Evolutionary conservation across 2,888 invertebrate species (phyloP), one percentile per base, ranked within the genome.

Genomic region (Carcina quercana): DNA sequence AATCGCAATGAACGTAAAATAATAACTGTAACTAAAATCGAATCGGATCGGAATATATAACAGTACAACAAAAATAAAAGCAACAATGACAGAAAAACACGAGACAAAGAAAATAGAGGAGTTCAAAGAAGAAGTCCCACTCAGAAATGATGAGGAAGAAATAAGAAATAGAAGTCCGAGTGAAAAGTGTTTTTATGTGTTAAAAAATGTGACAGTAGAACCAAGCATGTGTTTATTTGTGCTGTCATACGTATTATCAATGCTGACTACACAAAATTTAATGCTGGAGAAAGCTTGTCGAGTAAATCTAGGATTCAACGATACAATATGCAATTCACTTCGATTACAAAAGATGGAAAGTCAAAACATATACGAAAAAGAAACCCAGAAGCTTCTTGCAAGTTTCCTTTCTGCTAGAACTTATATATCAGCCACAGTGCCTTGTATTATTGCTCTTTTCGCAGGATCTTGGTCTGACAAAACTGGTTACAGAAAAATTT

Each of bases 261-360:
- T 88, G 25, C 57, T 92, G 34, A 91, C 93, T 13, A 89, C 92
- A 2, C 93, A 93, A 61, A 94, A 94, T 68, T 71, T 94, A 6
- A 91, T 89, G 57, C 78, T 94, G 43, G 94, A 94, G 59, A 94
- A 94, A 62, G 94, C 94, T 0, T 95, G 94, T 55, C 78, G 93
- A 10, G 93, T 94, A 0, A 94, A 94, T 59, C 75, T 94, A 37
- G 87, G 85, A 12, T 93, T 88, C 48, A 82, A 89, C 0, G 83
- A 86, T 14, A 86, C 87, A 47, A 87, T 94, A 1, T 95, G 94
- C 58, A 86, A 88, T 46, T 91, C 93, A 0, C 66, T 94, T 5
- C 89, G 89, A 13, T 66, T 83, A 6, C 86, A 93, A 47, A 85
- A 90, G 32, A 88, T 91, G 1, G 86, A 85, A 3, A 66, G 54